Base-by-base conservation (phyloP, 2,888 invertebrate genomes). In the Nebria brevicollis region DNA sequence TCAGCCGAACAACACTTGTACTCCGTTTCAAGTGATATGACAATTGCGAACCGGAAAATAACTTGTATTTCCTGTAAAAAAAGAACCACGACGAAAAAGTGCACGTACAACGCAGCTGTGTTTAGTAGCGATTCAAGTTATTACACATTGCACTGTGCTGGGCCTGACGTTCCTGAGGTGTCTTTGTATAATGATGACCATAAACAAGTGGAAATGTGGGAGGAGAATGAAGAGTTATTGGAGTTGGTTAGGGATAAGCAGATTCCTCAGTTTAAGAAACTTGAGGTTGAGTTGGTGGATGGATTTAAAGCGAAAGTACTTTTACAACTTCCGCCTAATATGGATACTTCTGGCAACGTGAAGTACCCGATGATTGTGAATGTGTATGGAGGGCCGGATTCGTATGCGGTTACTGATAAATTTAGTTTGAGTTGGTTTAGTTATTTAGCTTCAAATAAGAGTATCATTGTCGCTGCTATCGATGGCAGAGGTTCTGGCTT, bases 341-440 rank as follows among this genome's bases (percentile, higher is more conserved):
- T 95, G 83, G 93, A 93, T 87, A 90, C 91, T 73, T 91, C 92
- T 66, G 93, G 93, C 42, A 88, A 89, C 41, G 94, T 92, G 1
- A 94, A 96, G 86, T 94, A 97, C 86, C 96, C 97, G 0, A 91
- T 97, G 90, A 89, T 97, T 54, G 93, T 97, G 82, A 94, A 95
- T 87, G 96, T 97, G 93, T 97, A 98, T 88, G 98, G 95, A 4
- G 98, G 98, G 5, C 98, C 98, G 0, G 96, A 96, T 86, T 94
- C 96, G 0, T 95, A 94, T 86, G 92, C 94, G 86, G 97, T 98
- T 7, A 93, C 94, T 0, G 94, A 96, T 85, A 93, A 93, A 86
- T 98, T 96, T 92, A 91, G 91, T 83, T 87, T 97, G 25, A 95
- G 95, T 87, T 98, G 97, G 97, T 96, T 96, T 81, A 94, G 95